These are phyloP conservation scores for Siderastrea siderea DNA, from an alignment of 92 coral and sea anemone species.

Conservation along the genomic window DNA sequence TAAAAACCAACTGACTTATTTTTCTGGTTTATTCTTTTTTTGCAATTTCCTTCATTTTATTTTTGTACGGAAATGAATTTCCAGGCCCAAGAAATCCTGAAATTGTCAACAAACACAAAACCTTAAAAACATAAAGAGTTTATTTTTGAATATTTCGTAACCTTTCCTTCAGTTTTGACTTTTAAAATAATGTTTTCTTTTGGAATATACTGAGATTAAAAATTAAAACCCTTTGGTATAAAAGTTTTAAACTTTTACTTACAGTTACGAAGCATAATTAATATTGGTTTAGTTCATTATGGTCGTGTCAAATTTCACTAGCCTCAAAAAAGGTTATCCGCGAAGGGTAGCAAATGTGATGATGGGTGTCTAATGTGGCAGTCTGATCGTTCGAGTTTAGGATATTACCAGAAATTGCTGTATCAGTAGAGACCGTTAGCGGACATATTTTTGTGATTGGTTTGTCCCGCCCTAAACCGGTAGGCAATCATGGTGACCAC, in stretches of 20 bases:
- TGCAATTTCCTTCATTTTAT: not conserved
- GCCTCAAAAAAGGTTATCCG: not conserved
- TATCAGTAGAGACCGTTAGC: not conserved
- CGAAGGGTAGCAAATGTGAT: not conserved
- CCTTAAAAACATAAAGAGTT: not conserved
- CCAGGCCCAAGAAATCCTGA: conserved; percentile 3
- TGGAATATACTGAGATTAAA: not conserved
- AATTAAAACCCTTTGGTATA: not conserved
- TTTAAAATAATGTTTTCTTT: conserved; percentile 10
- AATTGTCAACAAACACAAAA: not conserved
- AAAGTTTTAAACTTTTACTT: not conserved
- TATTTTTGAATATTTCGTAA: not conserved
- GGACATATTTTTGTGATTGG: not conserved
- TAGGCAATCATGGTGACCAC: not conserved
- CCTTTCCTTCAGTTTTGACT: not conserved
- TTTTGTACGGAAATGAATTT: conserved; percentile 21
- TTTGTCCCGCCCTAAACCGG: not conserved
- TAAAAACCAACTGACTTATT: not conserved
- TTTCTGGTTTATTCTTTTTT: conserved; percentile 25
- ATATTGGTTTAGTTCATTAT: not conserved
- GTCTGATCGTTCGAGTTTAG: not conserved
- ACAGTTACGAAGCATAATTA: not conserved
- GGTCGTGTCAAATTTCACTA: not conserved
- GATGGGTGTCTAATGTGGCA: not conserved
- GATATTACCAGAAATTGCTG: not conserved